Evolutionary conservation across 2,888 invertebrate species (phyloP), one percentile per base, ranked within the genome.

Genomic region (Brachypterus glaber): DNA sequence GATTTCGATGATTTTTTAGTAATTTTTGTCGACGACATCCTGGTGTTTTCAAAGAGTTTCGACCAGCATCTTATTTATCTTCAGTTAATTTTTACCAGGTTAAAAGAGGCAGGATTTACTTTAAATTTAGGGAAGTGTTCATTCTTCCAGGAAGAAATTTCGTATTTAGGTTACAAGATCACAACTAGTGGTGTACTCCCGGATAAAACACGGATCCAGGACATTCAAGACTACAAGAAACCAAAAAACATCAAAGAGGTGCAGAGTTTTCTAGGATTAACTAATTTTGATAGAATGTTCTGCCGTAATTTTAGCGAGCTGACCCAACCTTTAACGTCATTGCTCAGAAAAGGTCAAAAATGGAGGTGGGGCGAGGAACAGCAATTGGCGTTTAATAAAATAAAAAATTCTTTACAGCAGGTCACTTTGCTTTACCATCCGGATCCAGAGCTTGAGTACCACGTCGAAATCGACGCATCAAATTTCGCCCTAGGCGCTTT

Each of bases 271-370:
- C n/a, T n/a, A n/a, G n/a, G n/a, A n/a, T n/a, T n/a, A n/a, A n/a
- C n/a, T 27, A 44, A 44, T 26, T 37, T 33, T 30, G 43, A 43
- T 25, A 16, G 40, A 24, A 21, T 18, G 18, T 44, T 44, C 27
- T 33, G 33, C 8, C 2, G 11, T 7, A 17, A 12, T 4, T 33
- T 33, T 14, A 21, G 32, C 4, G 18, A 2, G 3, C 9, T 33
- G 11, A 13, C 13, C 9, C 8, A 18, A 4, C 37, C 37, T 4
- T 16, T 37, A 7, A 16, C 31, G 7, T 3, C 21, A n/a, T 14
- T 37, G 24, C 15, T 37, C 4, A 37, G 17, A 26, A 37, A 37
- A 32, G 15, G 11, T 33, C 5, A 4, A 2, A 3, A 9, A 11
- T 37, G 37, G 37, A 35, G 21, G 14, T 34, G 37, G 37, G 18